Percentiles rank a stretch among this genome's conserved stretches.
Evolutionary conservation across 2,113 vertebrate species (phyloP).

Genomic region (Cyanoramphus novaezelandiae): DNA sequence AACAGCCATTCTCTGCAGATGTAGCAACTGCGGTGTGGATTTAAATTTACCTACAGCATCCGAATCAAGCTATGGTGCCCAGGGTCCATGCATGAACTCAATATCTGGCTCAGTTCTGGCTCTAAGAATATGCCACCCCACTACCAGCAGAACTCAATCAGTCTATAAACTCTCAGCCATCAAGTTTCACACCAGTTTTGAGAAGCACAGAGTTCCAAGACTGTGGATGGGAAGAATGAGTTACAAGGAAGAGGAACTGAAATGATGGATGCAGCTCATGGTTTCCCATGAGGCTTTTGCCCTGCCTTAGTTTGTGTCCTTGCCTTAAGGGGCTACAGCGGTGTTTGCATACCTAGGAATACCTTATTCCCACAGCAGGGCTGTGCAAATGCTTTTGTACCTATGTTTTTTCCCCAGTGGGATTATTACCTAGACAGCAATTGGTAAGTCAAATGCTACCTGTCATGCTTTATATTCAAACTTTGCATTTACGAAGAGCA

Average conservation of each 20-base stretch:
- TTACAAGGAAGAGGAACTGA: not conserved
- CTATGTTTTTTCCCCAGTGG: not conserved
- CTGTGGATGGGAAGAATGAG: not conserved
- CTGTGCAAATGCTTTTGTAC: not conserved
- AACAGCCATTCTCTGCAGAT: slow-evolving; percentile 24
- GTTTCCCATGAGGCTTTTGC: not conserved
- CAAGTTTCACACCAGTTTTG: not conserved
- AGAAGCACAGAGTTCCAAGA: not conserved
- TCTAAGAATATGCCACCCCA: not conserved
- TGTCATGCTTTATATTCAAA: not conserved
- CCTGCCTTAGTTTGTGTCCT: not conserved
- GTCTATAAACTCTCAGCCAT: not conserved
- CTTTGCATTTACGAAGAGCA: not conserved
- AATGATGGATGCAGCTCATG: not conserved
- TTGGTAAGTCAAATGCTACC: not conserved
- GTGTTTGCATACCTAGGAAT: not conserved
- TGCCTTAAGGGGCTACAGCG: not conserved
- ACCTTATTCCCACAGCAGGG: not conserved
- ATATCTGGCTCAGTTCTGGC: not conserved
- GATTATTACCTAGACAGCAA: not conserved
- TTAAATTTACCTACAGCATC: slow-evolving; percentile 42
- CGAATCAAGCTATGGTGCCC: not conserved
- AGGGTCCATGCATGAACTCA: not conserved
- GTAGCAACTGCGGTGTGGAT: not conserved
- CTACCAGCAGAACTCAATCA: not conserved